phyloP scores from a whole-genome alignment of 2,113 vertebrate genomes.

The Antechinus stuartii region DNA sequence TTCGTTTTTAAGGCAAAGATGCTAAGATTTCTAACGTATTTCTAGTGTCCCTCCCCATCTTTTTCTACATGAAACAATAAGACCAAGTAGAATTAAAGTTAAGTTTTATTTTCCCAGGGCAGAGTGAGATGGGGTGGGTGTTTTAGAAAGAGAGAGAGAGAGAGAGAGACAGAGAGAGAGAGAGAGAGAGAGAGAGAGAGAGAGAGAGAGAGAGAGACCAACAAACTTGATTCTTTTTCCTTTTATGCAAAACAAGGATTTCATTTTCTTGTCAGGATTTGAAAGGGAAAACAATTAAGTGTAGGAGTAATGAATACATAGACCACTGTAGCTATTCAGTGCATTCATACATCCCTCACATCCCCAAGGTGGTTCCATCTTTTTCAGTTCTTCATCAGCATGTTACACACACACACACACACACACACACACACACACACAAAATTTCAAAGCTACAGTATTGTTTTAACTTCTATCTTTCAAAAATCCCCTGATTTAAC shows the following conservation, averaged over 20 bases:
- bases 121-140: fast-evolving
- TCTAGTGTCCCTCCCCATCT: background rate
- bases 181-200: no score
- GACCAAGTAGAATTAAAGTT: background rate
- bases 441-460: background rate
- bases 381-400: background rate
- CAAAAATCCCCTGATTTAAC: background rate
- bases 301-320: background rate
- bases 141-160: no score
- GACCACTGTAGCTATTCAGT: background rate
- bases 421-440: background rate
- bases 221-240: background rate
- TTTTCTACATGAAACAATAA: background rate
- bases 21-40: background rate
- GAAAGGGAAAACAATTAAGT: background rate
- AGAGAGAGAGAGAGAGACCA: no score
- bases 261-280: background rate
- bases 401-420: no score
- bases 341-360: background rate
- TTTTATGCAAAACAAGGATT: background rate
- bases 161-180: no score
- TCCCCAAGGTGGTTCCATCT: background rate
- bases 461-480: background rate
- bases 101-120: background rate
- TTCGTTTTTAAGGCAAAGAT: slow-evolving; percentile 49